A percentile compares a stretch with the other conserved stretches of the same genome.
These are phyloP conservation scores for Bilobella aurantiaca DNA, from an alignment of 1,140 invertebrate genomes.

Conservation along the genomic window DNA sequence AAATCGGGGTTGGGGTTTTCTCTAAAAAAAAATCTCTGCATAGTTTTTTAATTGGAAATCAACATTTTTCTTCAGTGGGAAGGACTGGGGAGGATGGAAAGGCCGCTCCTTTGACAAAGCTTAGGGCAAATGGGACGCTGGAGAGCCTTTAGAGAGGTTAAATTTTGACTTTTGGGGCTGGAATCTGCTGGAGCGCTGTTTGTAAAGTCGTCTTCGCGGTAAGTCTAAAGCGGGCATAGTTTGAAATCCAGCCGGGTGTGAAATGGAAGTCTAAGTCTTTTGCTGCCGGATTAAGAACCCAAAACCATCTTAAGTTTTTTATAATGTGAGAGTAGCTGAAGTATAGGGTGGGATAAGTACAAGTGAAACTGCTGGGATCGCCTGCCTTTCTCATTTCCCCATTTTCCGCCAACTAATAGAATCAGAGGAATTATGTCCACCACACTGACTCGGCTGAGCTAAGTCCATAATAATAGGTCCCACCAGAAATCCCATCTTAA, in stretches of 20 bases:
- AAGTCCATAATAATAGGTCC: not conserved
- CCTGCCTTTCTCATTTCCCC: slow-evolving; percentile 1
- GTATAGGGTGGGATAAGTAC: too few relatives aligned
- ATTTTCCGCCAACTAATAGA: slow-evolving; percentile 12
- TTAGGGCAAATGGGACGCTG: not conserved
- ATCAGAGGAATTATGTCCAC: slow-evolving; percentile 12
- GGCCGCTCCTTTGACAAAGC: too few relatives aligned
- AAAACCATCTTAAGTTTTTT: slow-evolving; percentile 2
- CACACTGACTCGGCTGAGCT: not conserved
- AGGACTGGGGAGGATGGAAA: not conserved
- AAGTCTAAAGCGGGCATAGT: not conserved
- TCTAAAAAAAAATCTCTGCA: not conserved
- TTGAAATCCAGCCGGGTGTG: slow-evolving; percentile 4
- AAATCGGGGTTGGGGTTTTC: not conserved
- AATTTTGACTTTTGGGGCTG: too few relatives aligned
- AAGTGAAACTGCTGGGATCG: too few relatives aligned
- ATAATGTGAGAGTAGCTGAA: slow-evolving; percentile 4
- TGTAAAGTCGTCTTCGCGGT: not conserved
- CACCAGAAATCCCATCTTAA: not conserved
- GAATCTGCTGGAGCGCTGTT: too few relatives aligned
- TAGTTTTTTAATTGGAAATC: slow-evolving; percentile 8
- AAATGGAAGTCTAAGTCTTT: not conserved
- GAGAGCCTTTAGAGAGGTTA: too few relatives aligned
- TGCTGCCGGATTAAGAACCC: not conserved
- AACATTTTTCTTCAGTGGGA: not conserved